phyloP scores from a whole-genome alignment of 1,140 invertebrate species.

The Saccostrea glomerata region DNA sequence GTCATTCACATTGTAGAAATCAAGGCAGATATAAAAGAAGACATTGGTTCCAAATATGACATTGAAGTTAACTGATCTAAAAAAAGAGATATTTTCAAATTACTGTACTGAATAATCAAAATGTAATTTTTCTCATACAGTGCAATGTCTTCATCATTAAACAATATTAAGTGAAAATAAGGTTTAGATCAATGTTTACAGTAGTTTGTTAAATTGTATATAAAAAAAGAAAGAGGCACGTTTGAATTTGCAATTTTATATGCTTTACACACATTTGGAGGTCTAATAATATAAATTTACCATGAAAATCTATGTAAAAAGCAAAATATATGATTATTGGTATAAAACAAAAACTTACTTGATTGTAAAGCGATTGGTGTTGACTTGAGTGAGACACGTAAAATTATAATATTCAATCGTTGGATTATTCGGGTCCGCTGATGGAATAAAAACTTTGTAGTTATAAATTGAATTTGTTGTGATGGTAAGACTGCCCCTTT shows the following conservation, averaged over 20 bases:
- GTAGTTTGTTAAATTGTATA: too few relatives aligned
- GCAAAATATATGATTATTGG: too few relatives aligned
- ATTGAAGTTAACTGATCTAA: conserved; percentile 31
- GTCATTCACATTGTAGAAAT: conserved; percentile 1
- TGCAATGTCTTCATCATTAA: too few relatives aligned
- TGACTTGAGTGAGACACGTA: conserved; percentile 1
- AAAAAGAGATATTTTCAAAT: not conserved
- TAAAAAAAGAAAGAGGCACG: too few relatives aligned
- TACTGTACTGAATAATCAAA: too few relatives aligned
- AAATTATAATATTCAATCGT: conserved; percentile 31
- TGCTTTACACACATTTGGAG: too few relatives aligned
- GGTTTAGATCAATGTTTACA: too few relatives aligned
- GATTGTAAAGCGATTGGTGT: not conserved
- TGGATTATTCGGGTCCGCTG: conserved; percentile 22
- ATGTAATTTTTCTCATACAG: too few relatives aligned
- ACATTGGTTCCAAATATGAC: conserved; percentile 26
- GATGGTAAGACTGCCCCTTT: not conserved
- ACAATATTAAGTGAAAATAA: too few relatives aligned
- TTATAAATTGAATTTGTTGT: conserved; percentile 1
- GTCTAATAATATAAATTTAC: too few relatives aligned
- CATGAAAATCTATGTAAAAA: too few relatives aligned
- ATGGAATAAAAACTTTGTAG: conserved; percentile 31
- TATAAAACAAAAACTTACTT: not conserved
- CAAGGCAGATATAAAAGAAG: conserved; percentile 36
- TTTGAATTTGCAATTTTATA: too few relatives aligned